Evolutionary conservation across 2,888 invertebrate species (phyloP).

Genomic region (Amphipoea oculea): DNA sequence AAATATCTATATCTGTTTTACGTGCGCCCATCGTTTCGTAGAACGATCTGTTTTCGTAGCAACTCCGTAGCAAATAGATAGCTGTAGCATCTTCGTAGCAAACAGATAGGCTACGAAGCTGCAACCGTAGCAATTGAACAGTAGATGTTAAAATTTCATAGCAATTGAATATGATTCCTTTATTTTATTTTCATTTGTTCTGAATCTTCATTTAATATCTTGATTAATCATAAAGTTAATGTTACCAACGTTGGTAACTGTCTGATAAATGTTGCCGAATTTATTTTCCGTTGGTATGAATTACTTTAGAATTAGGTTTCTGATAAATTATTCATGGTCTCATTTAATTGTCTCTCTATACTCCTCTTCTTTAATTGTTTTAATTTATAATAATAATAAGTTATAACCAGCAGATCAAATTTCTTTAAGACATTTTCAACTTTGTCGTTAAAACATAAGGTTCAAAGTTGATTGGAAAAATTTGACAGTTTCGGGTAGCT

Average conservation of each 20-base stretch:
- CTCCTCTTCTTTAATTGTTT: not conserved
- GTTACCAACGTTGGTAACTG: not conserved
- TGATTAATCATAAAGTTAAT: not conserved
- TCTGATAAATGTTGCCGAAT: not conserved
- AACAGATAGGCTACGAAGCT: conserved; percentile 32
- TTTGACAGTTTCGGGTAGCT: too few relatives aligned
- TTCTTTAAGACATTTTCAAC: too few relatives aligned
- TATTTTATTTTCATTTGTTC: not conserved
- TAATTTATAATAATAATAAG: too few relatives aligned
- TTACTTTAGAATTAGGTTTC: not conserved
- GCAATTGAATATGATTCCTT: not conserved
- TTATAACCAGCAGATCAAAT: too few relatives aligned
- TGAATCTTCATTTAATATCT: not conserved
- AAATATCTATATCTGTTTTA: not conserved
- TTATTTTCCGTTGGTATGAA: not conserved
- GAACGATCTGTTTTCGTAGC: conserved; percentile 41
- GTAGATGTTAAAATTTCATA: conserved; percentile 23
- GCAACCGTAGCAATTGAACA: conserved; percentile 34
- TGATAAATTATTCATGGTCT: not conserved
- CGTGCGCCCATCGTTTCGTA: not conserved
- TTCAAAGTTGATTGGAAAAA: too few relatives aligned
- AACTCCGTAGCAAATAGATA: conserved; percentile 41
- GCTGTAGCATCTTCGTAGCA: conserved; percentile 51
- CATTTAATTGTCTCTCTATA: not conserved
- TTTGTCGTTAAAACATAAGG: too few relatives aligned